Conservation (phyloP, 2,888 invertebrate genomes). For the Cerastis leucographa region DNA sequence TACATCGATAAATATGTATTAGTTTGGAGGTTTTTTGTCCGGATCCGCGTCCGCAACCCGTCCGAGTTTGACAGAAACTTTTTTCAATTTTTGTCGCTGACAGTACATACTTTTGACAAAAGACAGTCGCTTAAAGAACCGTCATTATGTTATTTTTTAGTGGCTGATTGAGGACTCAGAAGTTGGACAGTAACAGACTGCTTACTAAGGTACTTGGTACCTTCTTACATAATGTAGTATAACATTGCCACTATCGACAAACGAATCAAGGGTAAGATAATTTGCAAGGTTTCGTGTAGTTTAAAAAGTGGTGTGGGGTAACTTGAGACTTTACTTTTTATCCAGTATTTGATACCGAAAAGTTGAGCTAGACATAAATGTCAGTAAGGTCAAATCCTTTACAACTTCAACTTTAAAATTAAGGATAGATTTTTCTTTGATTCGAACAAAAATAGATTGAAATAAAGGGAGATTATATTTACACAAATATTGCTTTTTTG, state of each 20-base stretch:
- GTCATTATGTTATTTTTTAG: constrained; percentile 11
- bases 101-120: not conserved
- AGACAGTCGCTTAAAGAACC: not conserved
- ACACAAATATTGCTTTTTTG: too few relatives aligned
- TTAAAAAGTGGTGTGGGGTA: not conserved
- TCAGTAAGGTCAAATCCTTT: too few relatives aligned
- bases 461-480: too few relatives aligned
- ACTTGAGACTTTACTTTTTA: not conserved
- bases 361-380: too few relatives aligned
- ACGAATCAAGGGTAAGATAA: not conserved
- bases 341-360: not conserved
- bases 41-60: not conserved
- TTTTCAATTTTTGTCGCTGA: not conserved
- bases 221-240: constrained; percentile 7
- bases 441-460: too few relatives aligned
- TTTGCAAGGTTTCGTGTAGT: not conserved
- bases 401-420: too few relatives aligned
- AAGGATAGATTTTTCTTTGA: too few relatives aligned
- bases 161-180: not conserved
- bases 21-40: not conserved
- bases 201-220: not conserved
- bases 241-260: not conserved
- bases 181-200: constrained; percentile 4
- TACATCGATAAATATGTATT: not conserved
- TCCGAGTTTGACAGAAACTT: not conserved